A percentile compares a stretch with the other conserved stretches of the same genome.
Conservation (phyloP, 2,113 vertebrate species). For the Phaethon lepturus region DNA sequence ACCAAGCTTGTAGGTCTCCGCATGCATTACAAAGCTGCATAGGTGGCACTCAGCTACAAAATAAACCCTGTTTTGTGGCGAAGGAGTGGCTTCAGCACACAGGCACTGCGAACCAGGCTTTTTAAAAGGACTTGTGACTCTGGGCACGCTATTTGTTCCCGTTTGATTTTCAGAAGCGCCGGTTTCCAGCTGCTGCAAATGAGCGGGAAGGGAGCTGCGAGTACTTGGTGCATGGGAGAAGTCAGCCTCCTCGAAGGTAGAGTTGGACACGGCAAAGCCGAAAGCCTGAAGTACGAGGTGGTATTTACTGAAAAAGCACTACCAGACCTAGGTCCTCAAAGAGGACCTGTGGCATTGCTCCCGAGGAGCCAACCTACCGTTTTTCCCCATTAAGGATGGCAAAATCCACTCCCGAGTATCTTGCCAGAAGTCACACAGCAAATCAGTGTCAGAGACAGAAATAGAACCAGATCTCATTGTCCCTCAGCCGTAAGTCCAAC, state of each 20-base stretch:
- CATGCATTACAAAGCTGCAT: not conserved
- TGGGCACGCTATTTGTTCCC: not conserved
- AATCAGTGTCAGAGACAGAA: not conserved
- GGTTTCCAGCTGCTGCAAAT: not conserved
- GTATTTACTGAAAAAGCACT: not conserved
- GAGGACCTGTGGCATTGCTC: not conserved
- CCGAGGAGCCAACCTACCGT: not conserved
- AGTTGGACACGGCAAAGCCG: not conserved
- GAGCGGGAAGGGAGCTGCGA: not conserved
- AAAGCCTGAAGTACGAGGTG: not conserved
- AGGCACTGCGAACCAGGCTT: not conserved
- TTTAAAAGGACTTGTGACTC: not conserved
- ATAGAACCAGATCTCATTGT: slow-evolving; percentile 20
- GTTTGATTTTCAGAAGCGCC: not conserved
- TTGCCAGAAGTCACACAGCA: slow-evolving; percentile 20
- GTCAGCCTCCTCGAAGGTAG: not conserved
- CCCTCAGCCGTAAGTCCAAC: not conserved
- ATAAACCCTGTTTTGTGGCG: not conserved
- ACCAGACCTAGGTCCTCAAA: accelerated
- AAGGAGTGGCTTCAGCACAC: not conserved
- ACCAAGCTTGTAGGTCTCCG: not conserved
- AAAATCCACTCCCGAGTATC: not conserved
- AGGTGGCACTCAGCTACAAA: not conserved
- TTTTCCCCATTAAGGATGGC: not conserved
- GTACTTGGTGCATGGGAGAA: not conserved